Percentiles rank a stretch among this genome's conserved stretches.
Conservation (phyloP, 2,113 vertebrate genomes). For the Saccopteryx leptura region DNA sequence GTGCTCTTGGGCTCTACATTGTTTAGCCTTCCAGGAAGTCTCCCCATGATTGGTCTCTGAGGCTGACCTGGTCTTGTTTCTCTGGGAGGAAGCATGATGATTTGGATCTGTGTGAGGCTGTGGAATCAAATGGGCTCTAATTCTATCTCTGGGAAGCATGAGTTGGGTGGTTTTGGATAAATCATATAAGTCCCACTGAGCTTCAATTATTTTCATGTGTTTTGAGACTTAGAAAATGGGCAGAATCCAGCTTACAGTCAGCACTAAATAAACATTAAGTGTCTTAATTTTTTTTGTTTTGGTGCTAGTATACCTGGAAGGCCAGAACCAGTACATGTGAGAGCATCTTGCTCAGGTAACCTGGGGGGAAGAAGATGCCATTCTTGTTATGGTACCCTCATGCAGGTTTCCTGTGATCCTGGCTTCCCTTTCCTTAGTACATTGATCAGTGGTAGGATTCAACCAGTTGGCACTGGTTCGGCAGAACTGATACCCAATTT, state of each 20-base stretch:
- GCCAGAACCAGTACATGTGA: neutral
- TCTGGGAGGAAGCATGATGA: neutral
- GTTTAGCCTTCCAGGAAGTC: neutral
- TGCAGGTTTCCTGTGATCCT: neutral
- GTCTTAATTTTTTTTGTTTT: neutral
- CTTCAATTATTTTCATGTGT: neutral
- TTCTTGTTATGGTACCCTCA: neutral
- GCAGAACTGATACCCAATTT: no score
- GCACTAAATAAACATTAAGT: neutral
- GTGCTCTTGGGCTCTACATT: neutral
- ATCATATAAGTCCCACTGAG: neutral
- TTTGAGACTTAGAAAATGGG: neutral
- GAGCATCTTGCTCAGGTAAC: neutral
- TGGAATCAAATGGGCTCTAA: neutral
- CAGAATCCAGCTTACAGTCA: neutral
- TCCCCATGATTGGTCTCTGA: neutral
- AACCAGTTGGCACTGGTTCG: no score
- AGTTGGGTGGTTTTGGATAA: neutral
- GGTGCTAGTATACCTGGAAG: neutral
- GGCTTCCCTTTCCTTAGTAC: neutral
- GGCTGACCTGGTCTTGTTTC: neutral
- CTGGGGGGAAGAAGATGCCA: neutral
- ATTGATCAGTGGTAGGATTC: no score
- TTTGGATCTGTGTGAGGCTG: neutral
- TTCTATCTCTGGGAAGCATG: neutral